Evolutionary conservation across 2,888 invertebrate species (phyloP), one percentile per base, ranked within the genome.

Genomic region (Mermis nigrescens): DNA sequence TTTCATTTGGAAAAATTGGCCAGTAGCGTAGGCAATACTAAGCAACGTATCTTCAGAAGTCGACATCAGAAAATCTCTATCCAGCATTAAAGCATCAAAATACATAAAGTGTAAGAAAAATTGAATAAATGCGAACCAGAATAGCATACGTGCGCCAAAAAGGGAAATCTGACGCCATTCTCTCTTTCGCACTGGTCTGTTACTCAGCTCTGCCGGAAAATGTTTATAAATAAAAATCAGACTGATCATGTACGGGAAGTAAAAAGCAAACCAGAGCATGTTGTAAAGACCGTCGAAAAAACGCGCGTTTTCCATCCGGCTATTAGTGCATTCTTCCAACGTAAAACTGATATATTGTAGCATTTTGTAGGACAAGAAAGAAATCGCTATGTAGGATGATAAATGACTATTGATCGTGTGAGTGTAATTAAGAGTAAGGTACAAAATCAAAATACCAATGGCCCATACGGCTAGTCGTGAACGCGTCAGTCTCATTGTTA

Each of bases 1-100:
- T 62, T 76, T 77, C 22, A 74, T 61, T 68, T 75, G 75, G 67
- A 77, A 77, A 64, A 75, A 74, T 60, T 73, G 72, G 22, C 76
- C 75, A 58, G 69, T 65, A 24, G 63, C 65, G 62, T 68, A 73
- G 1, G 68, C 68, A 1, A 57, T 57, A 27, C 24, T 27, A 12
- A 57, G 3, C 57, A 57, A 4, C 2, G 46, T 27, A 29, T 57
- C 57, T 27, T 27, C 28, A 12, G 38, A 3, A 3, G 28, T 27
- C 27, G 26, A 7, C 3, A 2, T 3, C 27, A 57, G 2, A 12
- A 24, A 15, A 4, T 45, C 7, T 4, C 7, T 4, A 46, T 72
- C 69, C 22, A 66, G 64, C 27, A 71, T 66, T 31, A 77, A 64
- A 1, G 73, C 69, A 60, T 70, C 71, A 61, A 72, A 73, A 66